A percentile compares a stretch with the other conserved stretches of the same genome.
Evolutionary conservation across 1,140 invertebrate genomes (phyloP).

Genomic region (Drosophila subobscura): DNA sequence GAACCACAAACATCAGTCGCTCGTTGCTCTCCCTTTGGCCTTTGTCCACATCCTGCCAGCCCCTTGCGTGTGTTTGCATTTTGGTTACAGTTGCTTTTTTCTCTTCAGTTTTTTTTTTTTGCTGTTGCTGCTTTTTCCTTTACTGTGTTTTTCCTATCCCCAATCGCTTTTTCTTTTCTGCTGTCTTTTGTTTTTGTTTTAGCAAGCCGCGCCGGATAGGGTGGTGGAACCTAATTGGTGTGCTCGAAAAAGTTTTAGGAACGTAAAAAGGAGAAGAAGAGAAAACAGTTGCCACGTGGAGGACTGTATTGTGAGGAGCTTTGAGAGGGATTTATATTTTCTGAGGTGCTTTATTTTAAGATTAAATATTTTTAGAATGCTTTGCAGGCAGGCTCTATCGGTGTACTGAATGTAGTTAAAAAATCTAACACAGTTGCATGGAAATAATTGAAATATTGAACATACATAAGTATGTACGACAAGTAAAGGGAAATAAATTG

Average conservation of each 20-base stretch:
- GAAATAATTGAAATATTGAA: too few species aligned
- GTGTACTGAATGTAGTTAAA: too few species aligned
- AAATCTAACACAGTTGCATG: too few species aligned
- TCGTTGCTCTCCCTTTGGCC: slow-evolving; percentile 10
- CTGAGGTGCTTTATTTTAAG: too few species aligned
- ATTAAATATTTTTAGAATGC: too few species aligned
- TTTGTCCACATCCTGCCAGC: slow-evolving; percentile 34
- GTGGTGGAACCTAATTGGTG: slow-evolving; percentile 5
- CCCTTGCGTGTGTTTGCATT: slow-evolving; percentile 53
- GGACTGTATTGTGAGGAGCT: too few species aligned
- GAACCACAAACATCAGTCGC: slow-evolving; percentile 5
- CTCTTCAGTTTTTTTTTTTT: slow-evolving; percentile 21
- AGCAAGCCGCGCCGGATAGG: background rate
- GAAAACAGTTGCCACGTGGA: too few species aligned
- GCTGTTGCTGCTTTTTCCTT: slow-evolving; percentile 27
- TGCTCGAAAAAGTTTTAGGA: slow-evolving; percentile 1
- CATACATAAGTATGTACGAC: too few species aligned
- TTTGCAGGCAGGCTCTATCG: too few species aligned
- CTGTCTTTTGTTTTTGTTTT: slow-evolving; percentile 1
- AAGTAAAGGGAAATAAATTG: too few species aligned
- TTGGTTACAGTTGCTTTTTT: slow-evolving; percentile 41
- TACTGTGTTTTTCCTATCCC: slow-evolving; percentile 8
- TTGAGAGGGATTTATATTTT: too few species aligned
- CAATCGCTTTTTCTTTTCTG: background rate
- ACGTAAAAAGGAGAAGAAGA: too few species aligned